These are phyloP conservation scores for Eurypyga helias DNA, from an alignment of 2,113 vertebrate genomes.

Conservation along the genomic window DNA sequence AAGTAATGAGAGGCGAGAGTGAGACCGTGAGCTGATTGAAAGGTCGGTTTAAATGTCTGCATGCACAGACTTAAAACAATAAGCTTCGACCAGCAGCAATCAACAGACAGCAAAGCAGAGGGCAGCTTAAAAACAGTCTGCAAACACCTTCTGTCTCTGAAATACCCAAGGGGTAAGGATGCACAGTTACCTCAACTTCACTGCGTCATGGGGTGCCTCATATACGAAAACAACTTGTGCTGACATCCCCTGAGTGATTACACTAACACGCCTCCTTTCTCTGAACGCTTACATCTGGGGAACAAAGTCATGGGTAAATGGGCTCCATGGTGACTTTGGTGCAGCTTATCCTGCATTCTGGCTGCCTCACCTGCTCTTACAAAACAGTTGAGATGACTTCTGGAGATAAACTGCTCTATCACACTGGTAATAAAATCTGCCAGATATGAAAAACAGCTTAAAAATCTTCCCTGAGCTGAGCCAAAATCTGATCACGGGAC, in stretches of 20 bases:
- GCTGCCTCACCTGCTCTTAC: background rate
- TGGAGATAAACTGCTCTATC: constrained; percentile 17
- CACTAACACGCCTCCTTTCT: background rate
- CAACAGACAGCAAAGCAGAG: background rate
- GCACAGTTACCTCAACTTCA: background rate
- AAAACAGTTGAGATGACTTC: constrained; percentile 22
- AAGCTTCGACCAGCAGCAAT: background rate
- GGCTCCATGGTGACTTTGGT: background rate
- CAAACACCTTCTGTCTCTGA: background rate
- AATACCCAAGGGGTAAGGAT: background rate
- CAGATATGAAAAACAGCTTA: constrained; percentile 8
- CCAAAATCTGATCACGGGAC: background rate
- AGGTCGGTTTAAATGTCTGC: background rate
- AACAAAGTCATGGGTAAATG: constrained; percentile 7
- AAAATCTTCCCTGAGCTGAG: background rate
- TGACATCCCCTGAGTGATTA: background rate
- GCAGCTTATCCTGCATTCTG: background rate
- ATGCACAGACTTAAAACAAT: background rate
- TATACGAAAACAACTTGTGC: background rate
- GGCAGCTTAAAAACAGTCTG: background rate
- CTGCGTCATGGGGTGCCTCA: background rate
- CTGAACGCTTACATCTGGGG: background rate
- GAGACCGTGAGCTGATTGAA: background rate
- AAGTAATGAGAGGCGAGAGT: background rate
- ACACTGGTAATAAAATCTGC: background rate